Percentiles rank a stretch among this genome's conserved stretches.
phyloP scores from a whole-genome alignment of 2,113 vertebrate genomes.

The Vombatus ursinus region DNA sequence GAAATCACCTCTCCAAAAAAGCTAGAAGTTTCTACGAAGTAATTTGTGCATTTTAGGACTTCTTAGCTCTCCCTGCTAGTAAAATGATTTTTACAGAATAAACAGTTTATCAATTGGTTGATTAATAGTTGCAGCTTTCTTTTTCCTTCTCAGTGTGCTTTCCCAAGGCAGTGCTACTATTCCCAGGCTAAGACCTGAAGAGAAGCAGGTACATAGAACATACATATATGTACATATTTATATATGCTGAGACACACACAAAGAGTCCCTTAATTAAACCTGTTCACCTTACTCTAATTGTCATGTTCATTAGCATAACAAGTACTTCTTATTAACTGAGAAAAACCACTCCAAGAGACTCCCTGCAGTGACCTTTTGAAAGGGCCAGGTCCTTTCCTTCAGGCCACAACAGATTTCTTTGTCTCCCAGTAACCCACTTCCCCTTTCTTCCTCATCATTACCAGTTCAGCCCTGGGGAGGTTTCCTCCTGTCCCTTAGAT shows the following conservation, averaged over 20 bases:
- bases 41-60: background rate
- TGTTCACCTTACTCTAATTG: conserved; percentile 14
- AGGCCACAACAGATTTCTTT: conserved; percentile 49
- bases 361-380: conserved; percentile 64
- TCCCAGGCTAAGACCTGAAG: background rate
- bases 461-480: conserved; percentile 62
- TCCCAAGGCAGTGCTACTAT: background rate
- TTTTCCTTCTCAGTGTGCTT: background rate
- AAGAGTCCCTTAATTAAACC: background rate
- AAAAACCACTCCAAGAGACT: conserved; percentile 48
- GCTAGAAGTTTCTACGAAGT: background rate
- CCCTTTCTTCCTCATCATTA: conserved; percentile 70
- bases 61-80: background rate
- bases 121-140: background rate
- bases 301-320: conserved; percentile 78
- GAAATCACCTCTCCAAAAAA: background rate
- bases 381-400: conserved; percentile 42
- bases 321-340: conserved; percentile 66
- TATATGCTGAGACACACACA: background rate
- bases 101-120: background rate
- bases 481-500: conserved; percentile 76
- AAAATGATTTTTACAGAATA: background rate
- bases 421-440: conserved; percentile 28
- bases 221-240: background rate
- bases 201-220: background rate